Evolutionary conservation across 2,797 vertebrate genomes (phyloP), one percentile per base, ranked within the genome.

Genomic region (Galagoides demidoff): DNA sequence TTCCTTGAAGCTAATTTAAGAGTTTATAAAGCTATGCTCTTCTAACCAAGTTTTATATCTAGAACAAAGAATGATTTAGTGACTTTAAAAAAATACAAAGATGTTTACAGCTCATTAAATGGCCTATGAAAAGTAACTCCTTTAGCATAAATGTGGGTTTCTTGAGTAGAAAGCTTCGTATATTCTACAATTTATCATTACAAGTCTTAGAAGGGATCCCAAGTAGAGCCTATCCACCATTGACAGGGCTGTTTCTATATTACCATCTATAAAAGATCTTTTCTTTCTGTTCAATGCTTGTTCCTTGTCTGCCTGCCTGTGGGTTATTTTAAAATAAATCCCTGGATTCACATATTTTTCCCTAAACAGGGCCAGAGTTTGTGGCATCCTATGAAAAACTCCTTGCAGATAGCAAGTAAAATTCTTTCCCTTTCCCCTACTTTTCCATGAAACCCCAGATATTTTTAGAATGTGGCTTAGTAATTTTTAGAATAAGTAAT

Each of bases 51-150:
- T 61, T 74, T 85, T 90, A 91, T 0, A 82, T 76, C 92, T 90
- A 78, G 71, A 92, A 61, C 88, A 97, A 81, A 89, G 82, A 89
- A 95, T 70, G 39, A 88, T 84, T 96, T 90, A 84, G 16, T 96
- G 95, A 96, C 95, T 83, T 70, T 83, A 95, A 96, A 97, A 95
- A 96, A 96, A 96, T 89, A 70, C 14, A 66, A 61, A 95, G 91
- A 94, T 93, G 94, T 87, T 97, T 95, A 78, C 71, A 96, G 94
- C 93, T 97, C 95, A 95, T 89, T 86, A 90, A 29, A 57, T 45
- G 73, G 81, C 71, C 92, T 82, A 97, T 95, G 95, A 97, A 90
- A 92, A 83, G 74, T 85, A 61, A 84, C 29, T 43, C 95, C 93
- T 97, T 98, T 93, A 96, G 86, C 52, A 1, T 16, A 90, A 92